Evolutionary conservation across 1,140 invertebrate species (phyloP), one percentile per base, ranked within the genome.

Genomic region (Mycetomoellerius zeteki): DNA sequence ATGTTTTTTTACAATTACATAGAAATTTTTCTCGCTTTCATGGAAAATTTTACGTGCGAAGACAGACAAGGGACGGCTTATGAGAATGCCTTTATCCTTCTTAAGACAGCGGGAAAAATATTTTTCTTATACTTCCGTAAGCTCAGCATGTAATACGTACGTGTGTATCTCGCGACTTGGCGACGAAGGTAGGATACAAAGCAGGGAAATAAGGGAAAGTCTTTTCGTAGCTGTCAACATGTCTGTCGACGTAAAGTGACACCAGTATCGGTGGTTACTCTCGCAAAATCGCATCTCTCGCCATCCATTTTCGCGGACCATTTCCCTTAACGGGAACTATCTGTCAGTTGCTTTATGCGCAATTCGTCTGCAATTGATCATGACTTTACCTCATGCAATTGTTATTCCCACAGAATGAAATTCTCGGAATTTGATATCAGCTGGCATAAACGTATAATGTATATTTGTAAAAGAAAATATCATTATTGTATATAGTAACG

Each of bases 141-240:
- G 60, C 14, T 12, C 37, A n/a, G 6, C 3, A n/a, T 19, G 21
- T 14, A 43, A 58, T 43, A 30, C 5, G 12, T 43, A 52, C 3
- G 43, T 67, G 19, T 80, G 10, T 71, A 71, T 71, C 24, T 21
- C 16, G 60, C 24, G 58, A 78, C 47, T 78, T 27, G 75, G 10
- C 58, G 78, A 81, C 52, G 33, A 56, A 21, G 52, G 50, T 37
- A n/a, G 14, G 52, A 56, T 81, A 71, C 8, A 54, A 81, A 56
- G 21, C 21, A 33, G 4, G 8, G 10, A 16, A 71, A 43, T 71
- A 81, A 81, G 67, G 16, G 33, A 4, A 37, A n/a, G 50, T 81
- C 78, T 81, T 71, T 71, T 81, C 21, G 8, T 14, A 21, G 21
- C 64, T 69, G 77, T 81, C 64, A 69, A 50, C 78, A 56, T 50